Base-by-base conservation (phyloP, 2,888 invertebrate genomes). In the Macrophya annulata region DNA sequence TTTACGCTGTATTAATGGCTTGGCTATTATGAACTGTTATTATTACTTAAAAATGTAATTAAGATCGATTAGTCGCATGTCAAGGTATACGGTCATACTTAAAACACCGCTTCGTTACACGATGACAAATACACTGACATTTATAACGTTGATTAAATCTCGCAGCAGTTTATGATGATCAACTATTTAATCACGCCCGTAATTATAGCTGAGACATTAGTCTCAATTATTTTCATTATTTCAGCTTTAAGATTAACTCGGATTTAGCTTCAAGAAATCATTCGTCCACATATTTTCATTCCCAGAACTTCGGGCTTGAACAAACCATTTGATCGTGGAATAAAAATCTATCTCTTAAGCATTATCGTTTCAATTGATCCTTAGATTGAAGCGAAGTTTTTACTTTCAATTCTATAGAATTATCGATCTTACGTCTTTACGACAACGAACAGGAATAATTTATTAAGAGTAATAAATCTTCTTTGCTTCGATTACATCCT, bases 141-240 rank as follows among this genome's bases (percentile, higher is more conserved):
- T 25, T 62, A 21, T 62, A 62, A 62, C 62, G 21, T 62, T 21
- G 62, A 62, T 62, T 62, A 62, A 62, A 62, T 62, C 62, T 62
- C 21, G 12, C 21, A 2, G 62, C 21, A 21, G 62, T 62, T 25
- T 25, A 62, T 25, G 25, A 62, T 62, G 25, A 62, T 62, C 21
- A 21, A 25, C 62, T 12, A 62, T 62, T 25, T 25, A 62, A 62
- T 62, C 62, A 62, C 62, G 62, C 62, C 21, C 21, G 21, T 12
- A 21, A 62, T 62, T 62, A 62, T 25, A 25, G 62, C 62, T 4
- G 62, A 9, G 62, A 62, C 10, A 62, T 62, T 25, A 25, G 12
- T 62, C 51, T 6, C 51, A n/a, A 51, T 17, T 17, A 17, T 51
- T 51, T 51, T 51, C 51, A 51, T 17, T 51, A 17, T 51, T 51